A percentile compares a stretch with the other conserved stretches of the same genome.
Conservation (phyloP, 2,797 vertebrate genomes). For the Sebastes itinus region DNA sequence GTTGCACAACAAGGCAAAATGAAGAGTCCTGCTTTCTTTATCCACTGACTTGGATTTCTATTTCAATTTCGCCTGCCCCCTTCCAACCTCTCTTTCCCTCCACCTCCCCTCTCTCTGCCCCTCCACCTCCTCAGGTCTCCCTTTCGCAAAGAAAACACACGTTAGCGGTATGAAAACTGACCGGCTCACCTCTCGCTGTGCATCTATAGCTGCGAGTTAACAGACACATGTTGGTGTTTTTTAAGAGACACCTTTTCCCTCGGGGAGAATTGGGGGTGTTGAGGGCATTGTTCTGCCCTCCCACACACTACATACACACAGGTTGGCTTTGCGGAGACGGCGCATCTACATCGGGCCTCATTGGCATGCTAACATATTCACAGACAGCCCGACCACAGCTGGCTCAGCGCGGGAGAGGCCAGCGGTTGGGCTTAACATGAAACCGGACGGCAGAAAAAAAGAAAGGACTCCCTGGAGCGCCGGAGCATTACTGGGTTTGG, state of each 20-base stretch:
- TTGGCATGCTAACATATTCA: constrained; percentile 74
- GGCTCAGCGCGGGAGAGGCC: constrained; percentile 49
- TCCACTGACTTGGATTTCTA: constrained; percentile 69
- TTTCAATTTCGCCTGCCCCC: constrained; percentile 61
- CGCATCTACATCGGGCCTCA: constrained; percentile 49
- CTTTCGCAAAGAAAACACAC: constrained; percentile 3
- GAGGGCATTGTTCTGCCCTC: constrained; percentile 30
- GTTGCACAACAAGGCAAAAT: constrained; percentile 78
- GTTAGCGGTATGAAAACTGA: constrained; percentile 50
- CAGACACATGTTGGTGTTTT: constrained; percentile 51
- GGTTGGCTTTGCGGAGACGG: background rate
- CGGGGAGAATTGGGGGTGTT: constrained; percentile 24
- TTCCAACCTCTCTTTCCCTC: background rate
- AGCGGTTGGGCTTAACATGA: constrained; percentile 22
- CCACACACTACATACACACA: constrained; percentile 42
- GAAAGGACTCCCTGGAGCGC: constrained; percentile 8
- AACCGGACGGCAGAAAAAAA: constrained; percentile 6
- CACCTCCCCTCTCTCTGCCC: background rate
- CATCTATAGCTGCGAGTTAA: constrained; percentile 49
- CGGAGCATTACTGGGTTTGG: background rate
- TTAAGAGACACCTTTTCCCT: constrained; percentile 50
- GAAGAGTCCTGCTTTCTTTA: constrained; percentile 76
- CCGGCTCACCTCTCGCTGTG: constrained; percentile 57
- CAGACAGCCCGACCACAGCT: constrained; percentile 46
- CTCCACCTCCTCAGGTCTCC: constrained; percentile 28